Percentiles rank a stretch among this genome's conserved stretches.
phyloP scores from a whole-genome alignment of 1,140 invertebrate species.

The Scaptomyza pallida region DNA sequence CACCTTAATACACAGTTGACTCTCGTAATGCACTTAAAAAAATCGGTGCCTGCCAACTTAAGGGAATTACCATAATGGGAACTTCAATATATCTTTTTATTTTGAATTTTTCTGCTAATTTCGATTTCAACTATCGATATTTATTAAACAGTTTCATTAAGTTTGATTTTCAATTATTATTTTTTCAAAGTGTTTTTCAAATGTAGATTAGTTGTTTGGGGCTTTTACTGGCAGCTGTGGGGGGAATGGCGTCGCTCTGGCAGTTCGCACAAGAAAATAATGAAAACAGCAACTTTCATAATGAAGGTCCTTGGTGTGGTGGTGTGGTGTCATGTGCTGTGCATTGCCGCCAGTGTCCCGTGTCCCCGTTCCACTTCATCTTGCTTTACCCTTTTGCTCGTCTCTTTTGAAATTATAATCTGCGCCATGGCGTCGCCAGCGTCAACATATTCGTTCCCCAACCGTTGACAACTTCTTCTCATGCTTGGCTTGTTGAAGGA shows the following conservation, averaged over 20 bases:
- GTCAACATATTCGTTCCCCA: constrained; percentile 22
- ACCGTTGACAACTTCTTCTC: constrained; percentile 41
- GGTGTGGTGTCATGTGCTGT: neutral
- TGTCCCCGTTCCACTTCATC: neutral
- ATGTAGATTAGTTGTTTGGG: constrained; percentile 80
- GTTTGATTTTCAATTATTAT: no score
- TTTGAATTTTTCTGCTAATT: no score
- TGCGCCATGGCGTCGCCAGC: constrained; percentile 59
- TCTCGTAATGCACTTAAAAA: constrained; percentile 18
- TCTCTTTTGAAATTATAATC: constrained; percentile 83
- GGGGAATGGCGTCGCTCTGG: constrained; percentile 27
- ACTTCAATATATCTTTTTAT: no score
- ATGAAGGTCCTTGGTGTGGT: constrained; percentile 64
- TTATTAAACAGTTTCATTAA: no score
- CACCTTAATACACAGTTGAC: neutral
- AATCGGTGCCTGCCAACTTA: no score
- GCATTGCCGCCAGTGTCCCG: constrained; percentile 21
- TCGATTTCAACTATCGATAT: no score
- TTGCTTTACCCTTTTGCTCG: constrained; percentile 45
- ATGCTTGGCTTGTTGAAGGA: constrained; percentile 71
- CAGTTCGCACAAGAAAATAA: constrained; percentile 69
- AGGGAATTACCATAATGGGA: no score
- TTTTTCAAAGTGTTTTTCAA: constrained; percentile 40
- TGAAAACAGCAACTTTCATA: constrained; percentile 83
- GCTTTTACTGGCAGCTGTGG: constrained; percentile 37